Evolutionary conservation across 2,113 vertebrate species (phyloP), one percentile per base, ranked within the genome.

Genomic region (Microtus oregoni): DNA sequence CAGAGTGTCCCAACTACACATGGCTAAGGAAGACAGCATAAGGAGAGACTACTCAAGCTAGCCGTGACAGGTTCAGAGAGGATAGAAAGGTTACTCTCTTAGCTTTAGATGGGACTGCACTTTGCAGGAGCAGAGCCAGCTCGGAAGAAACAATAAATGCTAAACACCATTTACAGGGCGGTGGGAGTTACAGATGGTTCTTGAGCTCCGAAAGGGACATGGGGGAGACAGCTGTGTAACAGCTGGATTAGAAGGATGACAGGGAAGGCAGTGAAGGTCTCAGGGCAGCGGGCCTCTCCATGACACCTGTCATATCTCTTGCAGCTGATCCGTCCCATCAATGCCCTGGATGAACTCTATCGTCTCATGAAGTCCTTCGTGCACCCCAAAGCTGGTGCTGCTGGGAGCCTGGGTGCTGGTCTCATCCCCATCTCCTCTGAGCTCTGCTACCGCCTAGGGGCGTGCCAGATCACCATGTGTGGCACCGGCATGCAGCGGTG

Each of bases 401-500:
- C 99, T 0, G 99, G 99, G 24, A 99, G 99, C 86, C 10, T 96
- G 38, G 99, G 99, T 0, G 99, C 99, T 13, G 99, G 99, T 30
- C 98, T 99, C 94, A 98, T 99, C 58, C 99, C 99, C 15, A 97
- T 99, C 83, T 99, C 99, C 88, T 99, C 99, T 0, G 99, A 99
- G 98, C 99, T 99, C 96, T 99, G 99, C 79, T 99, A 99, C 92
- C 99, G 99, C 1, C 99, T 99, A 81, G 99, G 99, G 24, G 99
- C 99, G 81, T 99, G 99, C 78, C 99, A 99, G 98, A 98, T 99
- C 70, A 98, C 98, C 77, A 99, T 99, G 99, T 99, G 99, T 0
- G 98, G 99, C 96, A 99, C 99, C 0, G 99, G 99, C 65, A 99
- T 99, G 99, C 99, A 99, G 97, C 99, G 99, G 99, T 99, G 96